Percentiles rank a stretch among this genome's conserved stretches.
Conservation (phyloP, 2,113 vertebrate species). For the Ifrita kowaldi region DNA sequence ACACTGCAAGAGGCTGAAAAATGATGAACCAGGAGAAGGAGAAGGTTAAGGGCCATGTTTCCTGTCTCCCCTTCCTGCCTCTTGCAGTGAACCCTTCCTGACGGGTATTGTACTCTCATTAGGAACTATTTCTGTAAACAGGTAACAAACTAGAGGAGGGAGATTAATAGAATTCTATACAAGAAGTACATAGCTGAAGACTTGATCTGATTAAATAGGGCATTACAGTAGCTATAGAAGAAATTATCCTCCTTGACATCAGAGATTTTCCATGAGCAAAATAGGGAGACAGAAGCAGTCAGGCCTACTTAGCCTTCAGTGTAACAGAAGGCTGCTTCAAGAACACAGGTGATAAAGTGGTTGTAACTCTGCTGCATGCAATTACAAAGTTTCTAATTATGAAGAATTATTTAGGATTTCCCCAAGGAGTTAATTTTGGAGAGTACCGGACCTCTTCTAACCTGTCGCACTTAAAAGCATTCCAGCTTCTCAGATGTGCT, state of each 20-base stretch:
- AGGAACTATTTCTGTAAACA: not conserved
- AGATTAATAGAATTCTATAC: not conserved
- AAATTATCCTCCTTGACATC: not conserved
- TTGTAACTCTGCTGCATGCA: not conserved
- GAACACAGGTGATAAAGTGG: not conserved
- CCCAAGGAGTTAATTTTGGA: not conserved
- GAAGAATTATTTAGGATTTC: slow-evolving; percentile 4
- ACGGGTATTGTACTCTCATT: not conserved
- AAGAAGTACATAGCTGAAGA: not conserved
- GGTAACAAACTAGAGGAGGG: not conserved
- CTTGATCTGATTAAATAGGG: not conserved
- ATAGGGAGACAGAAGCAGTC: not conserved
- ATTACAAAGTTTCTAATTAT: not conserved
- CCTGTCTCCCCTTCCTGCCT: not conserved
- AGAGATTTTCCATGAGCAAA: not conserved
- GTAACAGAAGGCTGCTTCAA: not conserved
- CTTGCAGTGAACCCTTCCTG: not conserved
- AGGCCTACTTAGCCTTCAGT: not conserved
- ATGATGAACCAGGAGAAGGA: not conserved
- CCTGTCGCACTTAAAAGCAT: not conserved
- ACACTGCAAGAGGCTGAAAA: not conserved
- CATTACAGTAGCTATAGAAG: not conserved
- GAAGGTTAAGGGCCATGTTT: not conserved
- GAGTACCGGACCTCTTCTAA: not conserved
- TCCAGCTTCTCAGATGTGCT: not conserved